Evolutionary conservation across 2,888 invertebrate genomes (phyloP), one percentile per base, ranked within the genome.

Genomic region (Bellardia pandia): DNA sequence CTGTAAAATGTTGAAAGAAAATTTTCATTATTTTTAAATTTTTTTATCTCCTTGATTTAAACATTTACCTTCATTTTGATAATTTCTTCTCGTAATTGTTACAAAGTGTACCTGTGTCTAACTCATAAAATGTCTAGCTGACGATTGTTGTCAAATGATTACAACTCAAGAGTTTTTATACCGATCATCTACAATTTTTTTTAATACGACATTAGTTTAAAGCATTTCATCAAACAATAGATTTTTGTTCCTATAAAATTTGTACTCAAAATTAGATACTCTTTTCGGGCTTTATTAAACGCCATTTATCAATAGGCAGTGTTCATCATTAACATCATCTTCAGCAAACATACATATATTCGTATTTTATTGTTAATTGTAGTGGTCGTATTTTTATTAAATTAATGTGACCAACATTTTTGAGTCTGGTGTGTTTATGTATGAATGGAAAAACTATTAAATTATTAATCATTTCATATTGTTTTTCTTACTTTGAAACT

Each of bases 31-130:
- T n/a, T 48, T 58, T 56, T 45, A 14, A 7, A 62, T 51, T 60
- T 62, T 33, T 37, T 48, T 16, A 1, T 23, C 37, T 69, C 13
- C 48, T 5, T 48, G 14, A 40, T 16, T 14, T 62, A n/a, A 8
- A 79, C 30, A 71, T 51, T 58, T 86, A 88, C 88, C 85, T 83
- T 88, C 88, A 88, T 88, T 72, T 78, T 85, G 48, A 16, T 56
- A 66, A 58, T 37, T 60, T 30, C 53, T 76, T 8, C 33, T 68
- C 56, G 74, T 53, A 62, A 72, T 11, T 37, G 72, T 72, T 80
- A 76, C 83, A 56, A 66, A 14, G 3, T 62, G n/a, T 75, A 16
- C 9, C 14, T 58, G 68, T 30, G 84, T 64, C 62, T 74, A 23
- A 42, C 45, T 42, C 71, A 30, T 23, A 64, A 74, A 51, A 13